Evolutionary conservation across 2,113 vertebrate genomes (phyloP).

Genomic region (Kobus ellipsiprymnus): DNA sequence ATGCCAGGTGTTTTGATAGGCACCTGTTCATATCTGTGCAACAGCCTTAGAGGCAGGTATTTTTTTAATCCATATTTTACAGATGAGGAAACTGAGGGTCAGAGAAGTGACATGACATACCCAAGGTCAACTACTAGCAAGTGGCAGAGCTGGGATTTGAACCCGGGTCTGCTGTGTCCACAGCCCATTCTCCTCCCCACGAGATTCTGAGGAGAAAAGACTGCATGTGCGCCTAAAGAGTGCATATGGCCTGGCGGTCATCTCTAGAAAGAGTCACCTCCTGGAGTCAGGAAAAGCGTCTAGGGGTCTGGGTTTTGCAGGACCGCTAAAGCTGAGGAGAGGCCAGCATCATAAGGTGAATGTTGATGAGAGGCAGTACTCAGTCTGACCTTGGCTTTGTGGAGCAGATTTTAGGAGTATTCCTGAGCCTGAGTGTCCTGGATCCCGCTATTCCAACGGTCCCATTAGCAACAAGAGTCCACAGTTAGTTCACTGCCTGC

Average conservation of each 20-base stretch:
- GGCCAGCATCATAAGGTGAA: background rate
- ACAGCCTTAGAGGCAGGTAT: background rate
- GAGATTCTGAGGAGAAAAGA: background rate
- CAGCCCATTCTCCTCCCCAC: background rate
- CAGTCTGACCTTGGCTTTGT: background rate
- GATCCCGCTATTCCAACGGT: background rate
- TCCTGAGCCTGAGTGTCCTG: background rate
- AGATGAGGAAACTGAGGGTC: background rate
- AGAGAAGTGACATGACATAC: background rate
- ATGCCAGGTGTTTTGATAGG: background rate
- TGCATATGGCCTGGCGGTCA: background rate
- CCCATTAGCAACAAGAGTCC: background rate
- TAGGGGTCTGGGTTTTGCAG: background rate
- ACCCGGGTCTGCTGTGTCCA: background rate
- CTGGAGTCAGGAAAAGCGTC: background rate
- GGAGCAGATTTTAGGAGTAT: background rate
- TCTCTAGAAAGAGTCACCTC: background rate
- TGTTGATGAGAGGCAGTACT: background rate
- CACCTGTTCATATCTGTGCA: background rate
- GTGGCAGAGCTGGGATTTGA: background rate
- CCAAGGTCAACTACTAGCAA: too few species aligned
- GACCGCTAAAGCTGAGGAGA: background rate
- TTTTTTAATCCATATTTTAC: background rate
- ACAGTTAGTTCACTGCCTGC: background rate
- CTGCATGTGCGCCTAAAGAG: background rate